Base-by-base conservation (phyloP, 2,888 invertebrate species). In the Cerastoderma edule region DNA sequence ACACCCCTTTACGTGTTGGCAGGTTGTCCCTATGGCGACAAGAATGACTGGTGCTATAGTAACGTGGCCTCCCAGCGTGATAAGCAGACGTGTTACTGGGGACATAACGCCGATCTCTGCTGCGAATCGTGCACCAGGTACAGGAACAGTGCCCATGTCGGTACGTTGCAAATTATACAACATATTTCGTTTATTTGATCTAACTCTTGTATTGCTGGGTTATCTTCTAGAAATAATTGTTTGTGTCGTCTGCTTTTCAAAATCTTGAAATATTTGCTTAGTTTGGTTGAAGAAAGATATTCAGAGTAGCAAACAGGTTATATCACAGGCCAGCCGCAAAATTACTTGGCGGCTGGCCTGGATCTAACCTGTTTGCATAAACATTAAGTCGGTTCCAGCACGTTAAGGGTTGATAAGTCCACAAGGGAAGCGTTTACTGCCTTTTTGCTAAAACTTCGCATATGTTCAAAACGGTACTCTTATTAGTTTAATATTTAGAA, bases 11-110 rank as follows among this genome's bases (percentile, higher is more conserved):
- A n/a, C n/a, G n/a, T n/a, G n/a, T n/a, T n/a, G 22, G n/a, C 67
- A 87, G 87, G 78, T 8, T 88, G 88, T 76, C 77, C 82, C 19
- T 86, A 82, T 57, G 88, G 88, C 4, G 86, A 88, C 75, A 75
- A 84, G 27, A 83, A 78, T 64, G 80, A 83, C 73, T 80, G 78
- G 80, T 87, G 87, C 54, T 72, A 78, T 28, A 66, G 72, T 6
- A 73, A 83, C 28, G 77, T 87, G 27, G 66, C 56, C 5, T 70
- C 75, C 35, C 80, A 80, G 19, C 64, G 46, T 33, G 80, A 81
- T 60, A 75, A 72, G 67, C 50, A 50, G 27, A 75, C 35, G 32
- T 87, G 87, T 68, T 85, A 85, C 68, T 68, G 39, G 53, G 77
- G 79, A 28, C 67, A 77, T 50, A 85, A 85, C 46, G 66, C 69